Conservation (phyloP, 2,797 vertebrate genomes). For the Pseudopleuronectes americanus region DNA sequence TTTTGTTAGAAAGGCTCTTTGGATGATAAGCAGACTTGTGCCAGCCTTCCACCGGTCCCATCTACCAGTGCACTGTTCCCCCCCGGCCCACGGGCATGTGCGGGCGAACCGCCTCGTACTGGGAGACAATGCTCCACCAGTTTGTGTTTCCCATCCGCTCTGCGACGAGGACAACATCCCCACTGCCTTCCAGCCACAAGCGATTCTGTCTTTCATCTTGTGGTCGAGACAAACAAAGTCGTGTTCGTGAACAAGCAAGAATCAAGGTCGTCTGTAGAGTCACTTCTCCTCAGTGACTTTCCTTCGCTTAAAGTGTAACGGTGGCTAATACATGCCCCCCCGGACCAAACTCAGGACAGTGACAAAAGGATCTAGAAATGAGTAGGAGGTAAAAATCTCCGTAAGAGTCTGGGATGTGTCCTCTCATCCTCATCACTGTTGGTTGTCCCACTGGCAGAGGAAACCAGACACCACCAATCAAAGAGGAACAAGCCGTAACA, state of each 20-base stretch:
- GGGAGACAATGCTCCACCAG: constrained; percentile 61
- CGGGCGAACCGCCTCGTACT: constrained; percentile 57
- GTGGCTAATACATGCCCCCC: not conserved
- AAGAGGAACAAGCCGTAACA: constrained; percentile 15
- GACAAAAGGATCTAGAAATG: constrained; percentile 6
- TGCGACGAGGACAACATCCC: not conserved
- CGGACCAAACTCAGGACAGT: not conserved
- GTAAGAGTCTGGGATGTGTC: too few relatives aligned
- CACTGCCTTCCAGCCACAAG: not conserved
- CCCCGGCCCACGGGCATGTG: constrained; percentile 47
- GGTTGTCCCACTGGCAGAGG: too few relatives aligned
- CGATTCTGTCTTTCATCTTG: not conserved
- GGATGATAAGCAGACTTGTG: constrained; percentile 61
- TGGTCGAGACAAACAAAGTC: constrained; percentile 13
- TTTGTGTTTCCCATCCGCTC: constrained; percentile 24
- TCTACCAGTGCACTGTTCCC: constrained; percentile 48
- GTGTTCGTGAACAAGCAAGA: not conserved
- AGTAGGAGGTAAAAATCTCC: not conserved
- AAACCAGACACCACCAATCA: not conserved
- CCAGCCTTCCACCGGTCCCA: constrained; percentile 72
- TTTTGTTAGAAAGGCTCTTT: constrained; percentile 49
- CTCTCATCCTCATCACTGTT: too few relatives aligned
- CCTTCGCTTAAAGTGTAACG: not conserved
- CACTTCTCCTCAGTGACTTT: not conserved
- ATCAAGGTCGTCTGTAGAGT: constrained; percentile 11